These are phyloP conservation scores for Ylistrum balloti DNA, from an alignment of 1,140 invertebrate genomes.

Conservation along the genomic window DNA sequence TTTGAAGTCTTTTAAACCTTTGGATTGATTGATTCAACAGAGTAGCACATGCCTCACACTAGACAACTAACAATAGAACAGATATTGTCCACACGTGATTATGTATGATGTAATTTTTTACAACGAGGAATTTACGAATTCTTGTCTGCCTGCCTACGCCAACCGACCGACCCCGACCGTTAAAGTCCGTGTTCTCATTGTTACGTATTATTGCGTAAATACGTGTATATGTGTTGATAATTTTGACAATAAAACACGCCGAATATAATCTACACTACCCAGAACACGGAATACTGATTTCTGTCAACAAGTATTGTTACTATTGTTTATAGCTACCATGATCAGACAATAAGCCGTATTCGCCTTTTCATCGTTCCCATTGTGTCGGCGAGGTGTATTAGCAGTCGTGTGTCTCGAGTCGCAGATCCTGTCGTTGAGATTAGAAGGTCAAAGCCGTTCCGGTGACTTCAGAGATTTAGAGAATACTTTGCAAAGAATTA, in stretches of 20 bases:
- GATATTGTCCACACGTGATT: no score
- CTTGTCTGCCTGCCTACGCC: no score
- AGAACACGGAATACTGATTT: background rate
- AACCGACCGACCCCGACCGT: no score
- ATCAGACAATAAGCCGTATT: background rate
- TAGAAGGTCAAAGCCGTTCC: background rate
- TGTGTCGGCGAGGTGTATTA: background rate
- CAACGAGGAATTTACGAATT: no score
- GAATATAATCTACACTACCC: background rate
- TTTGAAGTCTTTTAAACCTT: no score
- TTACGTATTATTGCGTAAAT: no score
- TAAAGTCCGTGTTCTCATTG: no score
- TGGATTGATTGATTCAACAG: no score
- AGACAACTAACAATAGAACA: no score
- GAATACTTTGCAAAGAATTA: background rate
- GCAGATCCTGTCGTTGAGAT: background rate
- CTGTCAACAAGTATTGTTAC: background rate
- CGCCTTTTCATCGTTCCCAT: background rate
- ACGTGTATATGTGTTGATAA: no score
- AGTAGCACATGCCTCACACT: no score
- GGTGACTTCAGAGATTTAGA: background rate
- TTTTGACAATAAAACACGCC: background rate
- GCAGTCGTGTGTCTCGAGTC: background rate
- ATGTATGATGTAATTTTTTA: no score
- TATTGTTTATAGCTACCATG: background rate